Conservation (phyloP, 2,113 vertebrate genomes). For the Merops nubicus region DNA sequence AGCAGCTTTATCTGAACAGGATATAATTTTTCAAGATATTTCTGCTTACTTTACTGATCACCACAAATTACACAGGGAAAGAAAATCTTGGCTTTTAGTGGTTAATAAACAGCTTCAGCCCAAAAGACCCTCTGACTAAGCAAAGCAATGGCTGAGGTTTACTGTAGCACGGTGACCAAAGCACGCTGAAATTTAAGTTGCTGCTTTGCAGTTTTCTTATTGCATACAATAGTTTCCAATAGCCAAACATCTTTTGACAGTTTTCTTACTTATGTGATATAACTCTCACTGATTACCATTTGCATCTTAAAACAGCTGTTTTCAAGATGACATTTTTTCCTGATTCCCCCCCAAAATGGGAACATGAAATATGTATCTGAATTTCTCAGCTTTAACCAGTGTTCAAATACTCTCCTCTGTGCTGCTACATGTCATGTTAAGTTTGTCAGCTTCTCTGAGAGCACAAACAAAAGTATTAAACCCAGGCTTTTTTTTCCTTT, state of each 20-base stretch:
- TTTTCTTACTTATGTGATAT: not conserved
- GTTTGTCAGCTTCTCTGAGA: not conserved
- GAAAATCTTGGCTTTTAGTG: not conserved
- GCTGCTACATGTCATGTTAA: not conserved
- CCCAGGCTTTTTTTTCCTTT: not conserved
- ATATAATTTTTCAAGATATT: constrained; percentile 23
- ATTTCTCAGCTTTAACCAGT: not conserved
- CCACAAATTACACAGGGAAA: not conserved
- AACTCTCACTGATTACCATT: not conserved
- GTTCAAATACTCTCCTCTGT: not conserved
- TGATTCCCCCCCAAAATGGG: not conserved
- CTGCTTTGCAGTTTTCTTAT: not conserved
- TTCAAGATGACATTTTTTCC: not conserved
- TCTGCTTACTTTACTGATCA: not conserved
- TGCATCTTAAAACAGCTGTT: not conserved
- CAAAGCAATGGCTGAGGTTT: not conserved
- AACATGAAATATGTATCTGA: not conserved
- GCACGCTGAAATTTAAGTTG: not conserved
- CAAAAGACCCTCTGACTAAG: not conserved
- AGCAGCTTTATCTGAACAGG: not conserved
- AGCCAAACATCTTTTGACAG: not conserved
- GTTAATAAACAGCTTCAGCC: constrained; percentile 28
- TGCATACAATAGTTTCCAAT: not conserved
- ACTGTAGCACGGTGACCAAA: not conserved
- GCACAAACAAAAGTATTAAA: not conserved